These are phyloP conservation scores for Artemia sinica DNA, from an alignment of 2,888 invertebrate species.

Conservation along the genomic window DNA sequence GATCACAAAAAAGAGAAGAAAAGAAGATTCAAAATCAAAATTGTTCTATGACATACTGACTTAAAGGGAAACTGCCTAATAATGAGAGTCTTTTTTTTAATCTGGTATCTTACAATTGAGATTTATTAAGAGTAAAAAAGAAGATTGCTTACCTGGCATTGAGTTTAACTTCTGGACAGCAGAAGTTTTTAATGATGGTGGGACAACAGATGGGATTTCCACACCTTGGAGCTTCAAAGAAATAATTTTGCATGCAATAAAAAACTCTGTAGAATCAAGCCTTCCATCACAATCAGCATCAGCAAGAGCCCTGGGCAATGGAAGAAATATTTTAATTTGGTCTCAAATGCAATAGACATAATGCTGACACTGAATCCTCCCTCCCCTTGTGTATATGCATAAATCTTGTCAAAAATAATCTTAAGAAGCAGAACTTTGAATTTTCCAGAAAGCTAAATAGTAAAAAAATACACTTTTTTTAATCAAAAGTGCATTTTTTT, in stretches of 20 bases:
- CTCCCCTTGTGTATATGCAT: background rate
- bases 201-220: constrained; percentile 71
- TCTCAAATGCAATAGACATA: no score
- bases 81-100: no score
- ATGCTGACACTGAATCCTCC: background rate
- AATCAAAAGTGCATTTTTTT: no score
- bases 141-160: no score
- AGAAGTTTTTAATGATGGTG: constrained; percentile 39
- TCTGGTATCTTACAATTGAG: no score
- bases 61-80: no score
- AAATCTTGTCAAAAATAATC: background rate
- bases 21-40: no score
- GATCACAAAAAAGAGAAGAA: no score
- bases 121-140: no score
- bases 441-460: background rate
- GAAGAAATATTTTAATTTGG: constrained; percentile 15
- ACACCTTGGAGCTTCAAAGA: constrained; percentile 78
- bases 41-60: no score
- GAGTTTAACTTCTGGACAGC: constrained; percentile 3
- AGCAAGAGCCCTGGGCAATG: constrained; percentile 51
- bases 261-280: constrained; percentile 88
- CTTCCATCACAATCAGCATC: constrained; percentile 94
- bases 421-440: background rate
- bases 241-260: constrained; percentile 91
- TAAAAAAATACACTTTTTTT: no score